Evolutionary conservation across 1,140 invertebrate genomes (phyloP).

Genomic region (Agraylea sexmaculata): DNA sequence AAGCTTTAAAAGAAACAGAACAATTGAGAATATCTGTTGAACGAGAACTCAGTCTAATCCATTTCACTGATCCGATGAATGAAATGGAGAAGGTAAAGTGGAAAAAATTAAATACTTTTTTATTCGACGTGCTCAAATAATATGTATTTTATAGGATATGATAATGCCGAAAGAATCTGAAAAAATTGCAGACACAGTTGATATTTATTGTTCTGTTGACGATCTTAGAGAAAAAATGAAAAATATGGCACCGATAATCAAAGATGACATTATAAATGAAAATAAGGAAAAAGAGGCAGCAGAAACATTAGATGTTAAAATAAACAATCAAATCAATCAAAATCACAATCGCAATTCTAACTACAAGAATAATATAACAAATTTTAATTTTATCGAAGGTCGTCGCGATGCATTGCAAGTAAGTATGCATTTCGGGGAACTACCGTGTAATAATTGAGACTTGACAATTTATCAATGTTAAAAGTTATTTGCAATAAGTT

Average conservation of each 20-base stretch:
- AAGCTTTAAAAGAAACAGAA: constrained; percentile 48
- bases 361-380: constrained; percentile 19
- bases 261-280: constrained; percentile 31
- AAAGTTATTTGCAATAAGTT: background rate
- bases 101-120: background rate
- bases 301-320: constrained; percentile 16
- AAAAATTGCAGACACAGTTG: constrained; percentile 38
- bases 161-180: constrained; percentile 31
- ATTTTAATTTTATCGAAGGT: constrained; percentile 40
- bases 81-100: constrained; percentile 15
- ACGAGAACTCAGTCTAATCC: constrained; percentile 46
- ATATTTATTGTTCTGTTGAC: constrained; percentile 52
- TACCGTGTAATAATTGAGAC: background rate
- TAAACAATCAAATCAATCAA: constrained; percentile 11
- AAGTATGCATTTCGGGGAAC: background rate
- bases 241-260: constrained; percentile 31
- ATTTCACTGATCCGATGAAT: constrained; percentile 26
- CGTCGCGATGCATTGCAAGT: constrained; percentile 44
- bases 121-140: background rate
- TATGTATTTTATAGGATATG: constrained; percentile 11
- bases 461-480: background rate
- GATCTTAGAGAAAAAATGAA: constrained; percentile 43
- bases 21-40: constrained; percentile 45
- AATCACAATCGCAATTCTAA: constrained; percentile 24
- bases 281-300: constrained; percentile 24